Conservation (phyloP, 2,113 vertebrate species). For the Tetraodon nigroviridis region DNA sequence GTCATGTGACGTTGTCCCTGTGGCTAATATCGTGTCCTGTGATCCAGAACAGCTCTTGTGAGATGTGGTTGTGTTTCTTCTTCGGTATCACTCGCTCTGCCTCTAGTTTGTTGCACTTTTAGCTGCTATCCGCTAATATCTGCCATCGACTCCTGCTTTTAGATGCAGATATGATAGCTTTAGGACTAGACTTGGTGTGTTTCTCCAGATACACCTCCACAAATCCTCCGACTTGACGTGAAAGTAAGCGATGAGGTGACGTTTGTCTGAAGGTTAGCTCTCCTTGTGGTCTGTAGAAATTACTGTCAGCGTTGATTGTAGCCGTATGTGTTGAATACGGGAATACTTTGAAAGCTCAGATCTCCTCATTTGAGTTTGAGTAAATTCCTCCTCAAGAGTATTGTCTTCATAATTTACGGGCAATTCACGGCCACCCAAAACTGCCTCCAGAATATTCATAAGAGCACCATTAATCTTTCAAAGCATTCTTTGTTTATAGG, state of each 20-base stretch:
- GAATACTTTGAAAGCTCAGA: background rate
- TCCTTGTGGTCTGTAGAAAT: background rate
- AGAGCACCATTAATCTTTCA: slow-evolving; percentile 34
- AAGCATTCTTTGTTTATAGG: slow-evolving; percentile 69
- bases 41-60: too few relatives aligned
- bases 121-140: background rate
- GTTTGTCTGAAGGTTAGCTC: slow-evolving; percentile 7
- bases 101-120: background rate
- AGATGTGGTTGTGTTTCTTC: too few relatives aligned
- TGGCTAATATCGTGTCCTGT: background rate
- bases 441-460: slow-evolving; percentile 18
- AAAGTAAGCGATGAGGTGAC: slow-evolving; percentile 39
- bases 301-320: too few relatives aligned
- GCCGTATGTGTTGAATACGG: too few relatives aligned
- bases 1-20: background rate
- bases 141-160: background rate
- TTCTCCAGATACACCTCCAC: too few relatives aligned
- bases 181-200: too few relatives aligned
- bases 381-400: slow-evolving; percentile 29
- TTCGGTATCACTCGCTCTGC: too few relatives aligned
- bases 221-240: background rate
- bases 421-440: slow-evolving; percentile 17
- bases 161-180: background rate
- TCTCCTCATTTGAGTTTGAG: slow-evolving; percentile 5
- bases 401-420: background rate